Evolutionary conservation across 1,140 invertebrate genomes (phyloP).

Genomic region (Hestina assimilis): DNA sequence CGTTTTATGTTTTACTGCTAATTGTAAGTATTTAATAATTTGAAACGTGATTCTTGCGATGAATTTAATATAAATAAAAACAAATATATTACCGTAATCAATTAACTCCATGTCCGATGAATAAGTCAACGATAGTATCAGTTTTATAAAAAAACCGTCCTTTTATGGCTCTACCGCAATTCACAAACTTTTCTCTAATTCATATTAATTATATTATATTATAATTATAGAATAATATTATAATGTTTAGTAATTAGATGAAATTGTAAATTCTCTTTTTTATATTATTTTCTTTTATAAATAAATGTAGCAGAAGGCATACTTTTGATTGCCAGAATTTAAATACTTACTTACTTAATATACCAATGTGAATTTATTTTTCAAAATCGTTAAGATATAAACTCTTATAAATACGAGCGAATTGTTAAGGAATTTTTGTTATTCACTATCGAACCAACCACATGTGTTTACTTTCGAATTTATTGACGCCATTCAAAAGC

Average conservation of each 20-base stretch:
- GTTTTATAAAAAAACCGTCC: background rate
- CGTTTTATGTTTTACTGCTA: background rate
- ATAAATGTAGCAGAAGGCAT: no score
- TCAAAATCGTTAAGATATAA: no score
- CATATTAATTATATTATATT: no score
- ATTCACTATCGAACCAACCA: background rate
- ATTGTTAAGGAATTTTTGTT: background rate
- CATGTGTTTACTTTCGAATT: slow-evolving; percentile 18
- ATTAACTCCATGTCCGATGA: background rate
- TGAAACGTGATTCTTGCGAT: no score
- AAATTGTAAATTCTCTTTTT: no score
- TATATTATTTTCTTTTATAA: no score
- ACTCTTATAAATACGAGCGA: background rate
- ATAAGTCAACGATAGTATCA: background rate
- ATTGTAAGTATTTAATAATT: background rate
- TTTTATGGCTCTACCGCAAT: background rate
- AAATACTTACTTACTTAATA: no score
- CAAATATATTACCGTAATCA: background rate
- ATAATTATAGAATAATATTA: no score
- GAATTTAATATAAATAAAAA: background rate
- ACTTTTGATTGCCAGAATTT: no score
- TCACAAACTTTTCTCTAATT: no score
- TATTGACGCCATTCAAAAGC: slow-evolving; percentile 9
- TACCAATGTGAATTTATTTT: no score
- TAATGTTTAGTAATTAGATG: no score